Evolutionary conservation across 2,797 vertebrate genomes (phyloP).

Genomic region (Sebastes baramenuke): DNA sequence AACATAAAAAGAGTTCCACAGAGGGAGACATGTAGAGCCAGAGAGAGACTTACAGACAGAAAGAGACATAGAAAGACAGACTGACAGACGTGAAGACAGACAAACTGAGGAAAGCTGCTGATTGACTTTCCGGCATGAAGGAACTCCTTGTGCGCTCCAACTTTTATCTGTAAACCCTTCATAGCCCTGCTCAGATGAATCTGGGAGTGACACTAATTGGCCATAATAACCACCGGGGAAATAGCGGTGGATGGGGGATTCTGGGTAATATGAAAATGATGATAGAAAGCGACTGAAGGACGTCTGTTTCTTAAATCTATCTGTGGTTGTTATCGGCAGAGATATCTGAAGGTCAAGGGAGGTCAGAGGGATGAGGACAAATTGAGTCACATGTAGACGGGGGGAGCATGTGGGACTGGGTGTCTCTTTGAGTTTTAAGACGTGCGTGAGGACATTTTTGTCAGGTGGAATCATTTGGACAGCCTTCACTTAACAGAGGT

Average conservation of each 20-base stretch:
- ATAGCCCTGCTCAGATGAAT: conserved; percentile 35
- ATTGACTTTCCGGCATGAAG: conserved; percentile 55
- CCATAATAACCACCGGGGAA: conserved; percentile 59
- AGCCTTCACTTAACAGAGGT: background rate
- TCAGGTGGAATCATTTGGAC: background rate
- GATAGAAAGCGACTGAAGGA: conserved; percentile 63
- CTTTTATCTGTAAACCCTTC: conserved; percentile 40
- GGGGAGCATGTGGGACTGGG: background rate
- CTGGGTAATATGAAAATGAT: conserved; percentile 70
- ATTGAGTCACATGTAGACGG: background rate
- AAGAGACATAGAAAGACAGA: background rate
- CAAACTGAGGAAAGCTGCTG: conserved; percentile 12
- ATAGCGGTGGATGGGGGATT: conserved; percentile 34
- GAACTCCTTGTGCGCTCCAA: conserved; percentile 49
- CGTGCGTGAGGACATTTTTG: background rate
- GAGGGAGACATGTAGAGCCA: background rate
- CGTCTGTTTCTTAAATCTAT: conserved; percentile 48
- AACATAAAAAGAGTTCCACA: background rate
- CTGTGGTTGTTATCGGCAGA: conserved; percentile 30
- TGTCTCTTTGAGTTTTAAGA: background rate
- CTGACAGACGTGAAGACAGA: background rate
- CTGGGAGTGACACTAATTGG: conserved; percentile 67
- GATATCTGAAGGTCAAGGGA: conserved; percentile 39
- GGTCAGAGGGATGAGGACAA: conserved; percentile 32
- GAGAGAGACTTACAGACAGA: background rate